Evolutionary conservation across 2,113 vertebrate species (phyloP).

Genomic region (Rhinolophus ferrumequinum): DNA sequence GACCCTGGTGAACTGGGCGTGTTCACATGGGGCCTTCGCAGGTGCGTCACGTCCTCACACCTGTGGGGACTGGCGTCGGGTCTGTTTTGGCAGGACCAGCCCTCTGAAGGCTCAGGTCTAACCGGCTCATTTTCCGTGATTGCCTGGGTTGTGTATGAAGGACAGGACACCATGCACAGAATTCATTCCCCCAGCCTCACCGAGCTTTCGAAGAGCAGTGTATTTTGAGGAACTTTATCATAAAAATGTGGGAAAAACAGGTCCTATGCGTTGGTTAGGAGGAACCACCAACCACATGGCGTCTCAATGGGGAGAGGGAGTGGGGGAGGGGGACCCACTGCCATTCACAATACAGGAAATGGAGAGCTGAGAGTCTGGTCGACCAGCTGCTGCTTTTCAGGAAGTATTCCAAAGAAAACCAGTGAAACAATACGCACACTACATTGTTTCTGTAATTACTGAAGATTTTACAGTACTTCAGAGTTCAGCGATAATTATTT

Average conservation of each 20-base stretch:
- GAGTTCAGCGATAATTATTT: accelerated
- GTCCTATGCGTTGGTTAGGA: accelerated
- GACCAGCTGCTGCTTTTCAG: neutral
- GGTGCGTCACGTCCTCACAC: accelerated
- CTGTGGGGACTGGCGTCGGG: accelerated
- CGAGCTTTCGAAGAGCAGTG: neutral
- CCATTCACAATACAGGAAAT: accelerated
- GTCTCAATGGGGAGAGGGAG: no score
- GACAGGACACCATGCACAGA: neutral
- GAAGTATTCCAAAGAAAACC: neutral
- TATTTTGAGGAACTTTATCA: neutral
- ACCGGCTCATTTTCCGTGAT: neutral
- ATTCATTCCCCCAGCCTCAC: accelerated
- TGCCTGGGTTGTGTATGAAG: neutral
- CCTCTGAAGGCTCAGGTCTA: no score
- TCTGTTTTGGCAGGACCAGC: accelerated
- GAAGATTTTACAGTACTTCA: neutral
- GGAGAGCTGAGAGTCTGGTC: neutral
- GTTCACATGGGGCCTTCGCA: accelerated
- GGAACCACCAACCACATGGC: accelerated
- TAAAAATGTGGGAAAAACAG: neutral
- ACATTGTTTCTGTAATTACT: neutral
- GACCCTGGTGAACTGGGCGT: no score
- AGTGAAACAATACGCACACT: neutral
- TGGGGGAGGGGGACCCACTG: accelerated